Evolutionary conservation across 2,888 invertebrate species (phyloP), one percentile per base, ranked within the genome.

Genomic region (Andrena camellia): DNA sequence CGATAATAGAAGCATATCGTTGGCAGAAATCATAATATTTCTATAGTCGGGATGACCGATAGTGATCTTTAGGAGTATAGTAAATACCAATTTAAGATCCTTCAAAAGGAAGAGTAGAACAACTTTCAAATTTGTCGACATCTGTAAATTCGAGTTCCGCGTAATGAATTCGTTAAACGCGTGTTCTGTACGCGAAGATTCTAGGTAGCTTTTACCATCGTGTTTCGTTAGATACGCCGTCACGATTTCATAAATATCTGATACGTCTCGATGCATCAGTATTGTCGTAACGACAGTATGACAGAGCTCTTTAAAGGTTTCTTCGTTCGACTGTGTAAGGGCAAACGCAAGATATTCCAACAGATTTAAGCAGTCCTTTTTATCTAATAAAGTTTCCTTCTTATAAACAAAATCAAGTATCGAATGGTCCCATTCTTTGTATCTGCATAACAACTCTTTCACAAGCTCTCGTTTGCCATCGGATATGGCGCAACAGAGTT

Each of bases 381-480:
- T 88, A 6, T 89, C 86, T n/a, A 93, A 48, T 0, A 84, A 31
- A 0, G 72, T 62, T 10, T 79, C 74, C 8, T 86, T 85, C 20
- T 80, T 72, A 3, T 86, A 78, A 0, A 93, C 73, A 3, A 84
- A 83, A 10, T 90, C 71, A 20, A 91, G 82, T 10, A 80, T 83
- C 7, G 80, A 67, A 52, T 85, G 69, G 64, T 93, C 87, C 93
- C 93, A 94, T 66, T 92, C 87, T 20, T 89, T 84, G 42, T 91
- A 89, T 57, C 91, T 88, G 20, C 76, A 87, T 20, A 92, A 78
- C 17, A 94, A 69, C 78, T 91, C 90, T 13, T 80, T 87, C 8
- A 90, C 48, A 29, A 77, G 86, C 1, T 92, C 88, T 0, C 54
- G 68, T 42, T 89, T 90, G 2, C 89, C 90, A 2, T 88, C 77